Evolutionary conservation across 2,113 vertebrate species (phyloP).

Genomic region (Crotalus helleri): DNA sequence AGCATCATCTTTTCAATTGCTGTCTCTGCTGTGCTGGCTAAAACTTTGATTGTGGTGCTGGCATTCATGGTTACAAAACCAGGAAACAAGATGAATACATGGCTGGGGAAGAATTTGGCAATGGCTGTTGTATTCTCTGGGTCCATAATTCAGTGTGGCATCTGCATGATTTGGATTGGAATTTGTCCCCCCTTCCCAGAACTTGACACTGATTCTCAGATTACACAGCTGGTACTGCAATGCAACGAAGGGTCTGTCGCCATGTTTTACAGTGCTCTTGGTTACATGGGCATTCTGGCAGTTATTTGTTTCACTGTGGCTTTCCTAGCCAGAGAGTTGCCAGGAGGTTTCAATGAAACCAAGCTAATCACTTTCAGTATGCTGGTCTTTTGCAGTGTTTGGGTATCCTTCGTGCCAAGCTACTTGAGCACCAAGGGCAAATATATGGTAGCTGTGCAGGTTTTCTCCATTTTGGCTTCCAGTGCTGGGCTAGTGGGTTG

Average conservation of each 20-base stretch:
- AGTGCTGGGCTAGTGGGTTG: neutral
- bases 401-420: neutral
- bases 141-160: neutral
- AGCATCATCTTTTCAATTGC: neutral
- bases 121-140: neutral
- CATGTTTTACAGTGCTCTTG: neutral
- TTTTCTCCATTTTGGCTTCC: constrained; percentile 1
- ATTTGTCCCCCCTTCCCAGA: constrained; percentile 1
- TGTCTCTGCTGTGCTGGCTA: constrained; percentile 1
- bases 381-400: constrained; percentile 6
- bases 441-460: neutral
- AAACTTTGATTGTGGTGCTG: neutral
- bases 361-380: constrained; percentile 15
- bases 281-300: neutral
- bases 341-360: constrained; percentile 7
- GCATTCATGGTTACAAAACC: neutral
- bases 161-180: neutral
- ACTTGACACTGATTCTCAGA: neutral
- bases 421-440: neutral
- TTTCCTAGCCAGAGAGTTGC: constrained; percentile 9
- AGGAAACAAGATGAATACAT: neutral
- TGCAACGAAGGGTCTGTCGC: neutral
- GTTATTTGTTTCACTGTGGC: neutral
- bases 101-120: neutral
- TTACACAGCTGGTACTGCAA: neutral